phyloP scores from a whole-genome alignment of 35 echinoderm and acorn worm genomes.

The Amphiura filiformis region DNA sequence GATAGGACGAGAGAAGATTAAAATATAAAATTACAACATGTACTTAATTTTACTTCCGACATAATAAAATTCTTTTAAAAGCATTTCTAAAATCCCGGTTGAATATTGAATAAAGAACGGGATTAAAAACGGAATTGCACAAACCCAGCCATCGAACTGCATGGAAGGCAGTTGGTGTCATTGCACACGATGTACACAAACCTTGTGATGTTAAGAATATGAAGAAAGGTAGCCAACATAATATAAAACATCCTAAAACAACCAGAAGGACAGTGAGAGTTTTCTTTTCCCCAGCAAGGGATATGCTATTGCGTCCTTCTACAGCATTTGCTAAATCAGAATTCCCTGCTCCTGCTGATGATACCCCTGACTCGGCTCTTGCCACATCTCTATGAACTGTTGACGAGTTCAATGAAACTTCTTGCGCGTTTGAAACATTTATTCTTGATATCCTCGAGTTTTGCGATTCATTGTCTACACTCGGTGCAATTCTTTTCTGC shows the following conservation, averaged over 20 bases:
- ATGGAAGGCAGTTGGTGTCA: constrained; percentile 17
- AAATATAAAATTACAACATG: too few species aligned
- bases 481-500: background rate
- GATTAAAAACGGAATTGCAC: constrained; percentile 79
- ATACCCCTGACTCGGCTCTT: too few species aligned
- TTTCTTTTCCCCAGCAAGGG: constrained; percentile 40
- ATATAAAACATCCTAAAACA: constrained; percentile 69
- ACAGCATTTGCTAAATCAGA: too few species aligned
- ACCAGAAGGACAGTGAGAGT: constrained; percentile 40
- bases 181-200: constrained; percentile 12
- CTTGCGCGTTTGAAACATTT: too few species aligned
- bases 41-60: too few species aligned
- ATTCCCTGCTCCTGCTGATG: too few species aligned
- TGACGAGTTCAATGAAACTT: too few species aligned
- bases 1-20: too few species aligned
- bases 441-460: too few species aligned
- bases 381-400: too few species aligned
- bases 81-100: constrained; percentile 85
- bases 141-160: constrained; percentile 72
- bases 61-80: constrained; percentile 66
- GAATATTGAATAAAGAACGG: constrained; percentile 84
- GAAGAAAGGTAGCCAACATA: constrained; percentile 86
- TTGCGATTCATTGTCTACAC: background rate
- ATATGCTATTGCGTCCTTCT: background rate
- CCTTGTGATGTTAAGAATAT: constrained; percentile 21